Conservation (phyloP, 2,888 invertebrate genomes). For the Microdon myrmicae region DNA sequence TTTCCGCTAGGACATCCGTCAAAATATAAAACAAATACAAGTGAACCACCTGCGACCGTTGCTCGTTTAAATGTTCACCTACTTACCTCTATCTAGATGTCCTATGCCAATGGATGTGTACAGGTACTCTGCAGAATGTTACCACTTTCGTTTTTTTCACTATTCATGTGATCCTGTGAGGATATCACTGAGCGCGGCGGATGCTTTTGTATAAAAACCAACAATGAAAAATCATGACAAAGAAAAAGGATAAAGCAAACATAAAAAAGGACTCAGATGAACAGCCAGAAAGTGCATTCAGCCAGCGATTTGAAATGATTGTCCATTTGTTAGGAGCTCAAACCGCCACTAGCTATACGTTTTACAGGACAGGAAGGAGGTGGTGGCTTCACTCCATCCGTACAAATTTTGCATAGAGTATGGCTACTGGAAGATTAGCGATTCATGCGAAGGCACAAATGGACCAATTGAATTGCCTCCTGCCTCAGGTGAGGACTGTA, state of each 20-base stretch:
- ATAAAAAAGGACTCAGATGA: conserved; percentile 11
- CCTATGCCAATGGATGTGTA: no score
- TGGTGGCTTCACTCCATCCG: no score
- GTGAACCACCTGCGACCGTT: conserved; percentile 10
- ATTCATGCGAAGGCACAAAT: no score
- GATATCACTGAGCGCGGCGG: not conserved
- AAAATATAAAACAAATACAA: conserved; percentile 8
- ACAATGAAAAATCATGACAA: no score
- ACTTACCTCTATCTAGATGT: no score
- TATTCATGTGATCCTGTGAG: conserved; percentile 19
- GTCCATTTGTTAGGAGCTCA: conserved; percentile 20
- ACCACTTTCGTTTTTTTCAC: conserved; percentile 26
- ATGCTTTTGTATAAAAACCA: not conserved
- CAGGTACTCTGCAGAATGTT: no score
- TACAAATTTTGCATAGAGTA: no score
- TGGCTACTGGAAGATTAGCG: no score
- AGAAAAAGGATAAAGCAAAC: not conserved
- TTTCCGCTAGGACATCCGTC: conserved; percentile 3
- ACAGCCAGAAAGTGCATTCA: conserved; percentile 15
- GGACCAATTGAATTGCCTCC: no score
- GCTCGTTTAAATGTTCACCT: conserved; percentile 19
- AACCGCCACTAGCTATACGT: no score
- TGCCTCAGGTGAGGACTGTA: no score
- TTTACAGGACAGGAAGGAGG: no score
- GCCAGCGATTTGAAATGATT: conserved; percentile 17